Percentiles rank a stretch among this genome's conserved stretches.
Conservation (phyloP, 2,113 vertebrate species). For the Numida meleagris region DNA sequence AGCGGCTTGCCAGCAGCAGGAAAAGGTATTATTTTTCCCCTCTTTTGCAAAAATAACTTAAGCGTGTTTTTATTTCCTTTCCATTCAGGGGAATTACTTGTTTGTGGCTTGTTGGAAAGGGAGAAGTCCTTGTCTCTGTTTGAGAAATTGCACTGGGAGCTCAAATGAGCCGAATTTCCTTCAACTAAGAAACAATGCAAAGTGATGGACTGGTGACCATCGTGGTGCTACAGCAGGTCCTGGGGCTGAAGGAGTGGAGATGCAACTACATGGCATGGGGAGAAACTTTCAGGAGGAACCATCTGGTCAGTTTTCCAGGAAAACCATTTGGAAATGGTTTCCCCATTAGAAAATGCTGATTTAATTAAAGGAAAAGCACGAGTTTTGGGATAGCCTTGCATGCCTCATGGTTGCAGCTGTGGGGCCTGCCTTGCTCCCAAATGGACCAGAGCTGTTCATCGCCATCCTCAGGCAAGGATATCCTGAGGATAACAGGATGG, state of each 20-base stretch:
- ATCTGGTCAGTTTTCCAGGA: neutral
- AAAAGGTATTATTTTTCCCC: neutral
- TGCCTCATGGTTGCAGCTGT: neutral
- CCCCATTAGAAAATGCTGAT: neutral
- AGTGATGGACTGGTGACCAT: neutral
- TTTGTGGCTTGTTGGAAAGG: neutral
- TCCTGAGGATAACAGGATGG: neutral
- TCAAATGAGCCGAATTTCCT: neutral
- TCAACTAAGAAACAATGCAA: rapidly evolving
- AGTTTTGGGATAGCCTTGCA: neutral
- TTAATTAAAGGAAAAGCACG: neutral
- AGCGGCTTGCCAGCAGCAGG: neutral
- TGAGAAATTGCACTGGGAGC: neutral
- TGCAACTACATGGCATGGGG: neutral
- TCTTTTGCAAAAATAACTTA: neutral
- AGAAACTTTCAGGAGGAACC: neutral
- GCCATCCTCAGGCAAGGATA: too few relatives aligned
- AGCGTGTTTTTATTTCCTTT: neutral
- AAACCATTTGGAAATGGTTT: neutral
- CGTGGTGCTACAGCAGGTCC: neutral
- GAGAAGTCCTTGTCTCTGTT: neutral
- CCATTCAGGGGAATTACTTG: conserved; percentile 9
- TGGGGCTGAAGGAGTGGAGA: neutral
- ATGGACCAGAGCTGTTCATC: neutral
- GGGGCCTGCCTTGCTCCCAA: neutral